phyloP scores from a whole-genome alignment of 2,888 invertebrate species.

The Tuberolachnus salignus region DNA sequence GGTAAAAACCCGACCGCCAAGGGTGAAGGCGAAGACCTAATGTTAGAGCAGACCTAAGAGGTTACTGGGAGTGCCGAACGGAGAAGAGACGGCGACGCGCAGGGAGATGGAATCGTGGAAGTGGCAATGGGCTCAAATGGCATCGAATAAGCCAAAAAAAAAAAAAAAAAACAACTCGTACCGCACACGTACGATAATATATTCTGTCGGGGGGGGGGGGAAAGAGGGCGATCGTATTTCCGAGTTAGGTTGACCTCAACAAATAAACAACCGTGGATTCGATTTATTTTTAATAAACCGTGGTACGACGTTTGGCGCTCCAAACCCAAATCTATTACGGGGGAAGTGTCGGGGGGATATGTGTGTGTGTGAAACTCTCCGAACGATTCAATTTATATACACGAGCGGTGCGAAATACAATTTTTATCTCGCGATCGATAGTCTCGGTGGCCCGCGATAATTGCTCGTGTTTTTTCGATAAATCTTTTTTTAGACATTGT shows the following conservation, averaged over 20 bases:
- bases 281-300: conserved; percentile 48
- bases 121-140: too few species aligned
- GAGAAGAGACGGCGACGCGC: too few species aligned
- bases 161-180: too few species aligned
- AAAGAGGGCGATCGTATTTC: neutral
- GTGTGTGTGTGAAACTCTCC: too few species aligned
- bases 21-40: too few species aligned
- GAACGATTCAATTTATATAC: conserved; percentile 23
- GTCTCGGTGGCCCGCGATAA: neutral
- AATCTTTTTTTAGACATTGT: too few species aligned
- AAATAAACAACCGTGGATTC: conserved; percentile 42
- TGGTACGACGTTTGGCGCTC: neutral
- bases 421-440: neutral
- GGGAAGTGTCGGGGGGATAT: too few species aligned
- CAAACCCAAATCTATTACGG: conserved; percentile 26
- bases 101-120: too few species aligned
- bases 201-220: neutral
- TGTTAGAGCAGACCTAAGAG: too few species aligned
- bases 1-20: too few species aligned
- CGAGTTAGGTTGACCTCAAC: conserved; percentile 18
- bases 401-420: neutral
- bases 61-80: too few species aligned
- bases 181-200: neutral
- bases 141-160: too few species aligned
- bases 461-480: neutral